Evolutionary conservation across 92 coral and sea anemone species (phyloP).

Genomic region (Actinostola sp.): DNA sequence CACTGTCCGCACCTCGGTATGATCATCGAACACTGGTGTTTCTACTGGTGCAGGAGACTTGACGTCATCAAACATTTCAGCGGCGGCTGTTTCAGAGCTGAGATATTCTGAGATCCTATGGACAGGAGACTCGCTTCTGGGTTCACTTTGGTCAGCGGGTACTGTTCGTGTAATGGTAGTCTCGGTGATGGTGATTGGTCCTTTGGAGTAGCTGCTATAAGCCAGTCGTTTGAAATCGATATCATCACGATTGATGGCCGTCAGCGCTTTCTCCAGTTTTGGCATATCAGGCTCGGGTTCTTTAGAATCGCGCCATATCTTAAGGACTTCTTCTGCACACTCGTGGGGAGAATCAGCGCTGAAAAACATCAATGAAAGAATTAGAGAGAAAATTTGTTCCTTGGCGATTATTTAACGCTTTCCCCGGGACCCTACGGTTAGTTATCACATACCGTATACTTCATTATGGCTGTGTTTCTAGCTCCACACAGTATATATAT

Average conservation of each 20-base stretch:
- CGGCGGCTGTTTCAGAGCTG: constrained; percentile 42
- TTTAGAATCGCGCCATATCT: constrained; percentile 85
- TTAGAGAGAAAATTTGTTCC: background rate
- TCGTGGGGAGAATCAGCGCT: constrained; percentile 64
- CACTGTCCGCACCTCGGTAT: constrained; percentile 16
- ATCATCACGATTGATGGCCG: constrained; percentile 82
- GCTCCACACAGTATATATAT: too few relatives aligned
- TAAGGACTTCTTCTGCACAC: constrained; percentile 80
- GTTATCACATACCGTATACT: too few relatives aligned
- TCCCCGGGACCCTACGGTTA: too few relatives aligned
- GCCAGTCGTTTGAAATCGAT: constrained; percentile 92
- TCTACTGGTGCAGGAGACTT: constrained; percentile 29
- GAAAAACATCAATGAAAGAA: background rate
- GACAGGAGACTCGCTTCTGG: background rate
- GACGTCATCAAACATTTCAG: constrained; percentile 53
- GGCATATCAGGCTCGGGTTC: constrained; percentile 93
- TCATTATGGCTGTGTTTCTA: too few relatives aligned
- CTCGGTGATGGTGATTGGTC: constrained; percentile 72
- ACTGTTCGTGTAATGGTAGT: constrained; percentile 47
- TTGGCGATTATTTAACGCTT: too few relatives aligned
- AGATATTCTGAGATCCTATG: constrained; percentile 56
- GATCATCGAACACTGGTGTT: constrained; percentile 23
- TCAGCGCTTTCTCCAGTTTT: constrained; percentile 78
- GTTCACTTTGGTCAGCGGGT: constrained; percentile 14
- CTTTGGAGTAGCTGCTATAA: constrained; percentile 89